Evolutionary conservation across 2,888 invertebrate species (phyloP).

Genomic region (Plusia festucae): DNA sequence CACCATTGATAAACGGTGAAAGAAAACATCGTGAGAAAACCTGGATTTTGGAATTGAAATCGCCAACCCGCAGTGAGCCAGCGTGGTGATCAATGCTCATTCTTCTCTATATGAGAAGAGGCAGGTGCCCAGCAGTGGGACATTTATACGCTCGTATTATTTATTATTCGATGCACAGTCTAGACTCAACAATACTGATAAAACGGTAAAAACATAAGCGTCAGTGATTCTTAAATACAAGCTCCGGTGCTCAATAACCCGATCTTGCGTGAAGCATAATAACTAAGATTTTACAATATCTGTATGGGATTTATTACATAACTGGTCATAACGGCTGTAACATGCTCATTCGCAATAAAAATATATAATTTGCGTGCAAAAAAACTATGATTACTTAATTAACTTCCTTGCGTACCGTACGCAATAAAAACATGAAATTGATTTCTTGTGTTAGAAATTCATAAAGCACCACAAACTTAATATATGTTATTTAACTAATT

Average conservation of each 20-base stretch:
- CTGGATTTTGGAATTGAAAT: no score
- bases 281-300: constrained; percentile 48
- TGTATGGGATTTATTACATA: constrained; percentile 53
- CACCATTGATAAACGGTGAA: no score
- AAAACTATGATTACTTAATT: constrained; percentile 28
- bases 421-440: constrained; percentile 39
- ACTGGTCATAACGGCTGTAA: constrained; percentile 52
- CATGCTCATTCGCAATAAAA: constrained; percentile 49
- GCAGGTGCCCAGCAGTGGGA: no score
- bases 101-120: no score
- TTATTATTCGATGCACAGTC: no score
- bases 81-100: no score
- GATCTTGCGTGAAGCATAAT: constrained; percentile 52
- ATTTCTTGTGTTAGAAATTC: constrained; percentile 31
- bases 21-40: no score
- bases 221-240: constrained; percentile 34
- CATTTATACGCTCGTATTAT: no score
- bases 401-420: constrained; percentile 53
- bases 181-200: neutral
- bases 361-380: constrained; percentile 41
- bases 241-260: constrained; percentile 36
- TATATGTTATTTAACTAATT: no score
- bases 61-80: no score
- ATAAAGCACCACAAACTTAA: no score
- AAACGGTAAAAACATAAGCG: constrained; percentile 22